Evolutionary conservation across 2,888 invertebrate genomes (phyloP), one percentile per base, ranked within the genome.

Genomic region (Tenthredo livida): DNA sequence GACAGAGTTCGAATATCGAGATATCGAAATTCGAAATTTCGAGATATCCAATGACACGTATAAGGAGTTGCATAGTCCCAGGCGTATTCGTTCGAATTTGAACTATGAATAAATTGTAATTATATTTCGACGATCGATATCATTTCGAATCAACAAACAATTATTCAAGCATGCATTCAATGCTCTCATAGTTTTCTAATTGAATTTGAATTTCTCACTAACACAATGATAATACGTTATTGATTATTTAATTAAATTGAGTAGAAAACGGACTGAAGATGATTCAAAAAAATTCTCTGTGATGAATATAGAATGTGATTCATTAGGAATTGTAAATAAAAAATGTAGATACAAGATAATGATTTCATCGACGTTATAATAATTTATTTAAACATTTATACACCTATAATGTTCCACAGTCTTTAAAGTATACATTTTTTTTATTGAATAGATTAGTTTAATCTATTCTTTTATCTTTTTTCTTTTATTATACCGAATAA

Each of bases 351-450:
- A 33, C 50, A 6, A n/a, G 17, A 50, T 3, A 25, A 80, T 61
- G 43, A 80, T 80, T 83, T 67, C 67, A 67, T 70, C 65, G 86
- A 89, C 87, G 82, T 89, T 89, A 89, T 90, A 90, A 90, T 90
- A 90, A 91, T 92, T 91, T 91, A 91, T 91, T 91, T 90, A 89
- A 91, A 91, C 91, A 91, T 91, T 92, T 91, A 91, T 91, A 91
- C 91, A 91, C 89, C 89, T 91, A 91, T 90, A 90, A 91, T 90
- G 90, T 90, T 91, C 90, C 90, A 91, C 91, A 92, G 92, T 91
- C 91, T 92, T 91, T 89, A 91, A 90, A 90, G 88, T 90, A 90
- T 73, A 73, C 72, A 73, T 25, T 33, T 33, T 33, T n/a, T 3
- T 37, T 37, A 1, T 43, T 73, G n/a, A 12, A 73, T 73, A 43